A percentile compares a stretch with the other conserved stretches of the same genome.
Evolutionary conservation across 2,113 vertebrate genomes (phyloP).

Genomic region (Erpornis zantholeuca): DNA sequence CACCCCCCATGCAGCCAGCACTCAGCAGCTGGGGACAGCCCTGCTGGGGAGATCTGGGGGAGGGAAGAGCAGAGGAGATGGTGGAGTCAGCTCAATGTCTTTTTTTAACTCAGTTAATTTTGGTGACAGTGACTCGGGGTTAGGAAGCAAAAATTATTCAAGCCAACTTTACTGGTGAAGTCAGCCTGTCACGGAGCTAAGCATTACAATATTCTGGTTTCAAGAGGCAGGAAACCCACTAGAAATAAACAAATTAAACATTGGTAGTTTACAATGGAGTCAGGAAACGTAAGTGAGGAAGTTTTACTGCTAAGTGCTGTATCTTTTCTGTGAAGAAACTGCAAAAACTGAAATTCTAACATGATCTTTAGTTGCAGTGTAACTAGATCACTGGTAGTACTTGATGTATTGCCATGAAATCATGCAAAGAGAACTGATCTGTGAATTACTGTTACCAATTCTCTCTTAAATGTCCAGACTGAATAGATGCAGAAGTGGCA

Average conservation of each 20-base stretch:
- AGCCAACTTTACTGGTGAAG: neutral
- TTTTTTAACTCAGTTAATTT: neutral
- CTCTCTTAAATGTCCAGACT: neutral
- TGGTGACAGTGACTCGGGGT: neutral
- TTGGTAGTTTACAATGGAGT: neutral
- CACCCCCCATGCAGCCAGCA: neutral
- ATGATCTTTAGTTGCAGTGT: neutral
- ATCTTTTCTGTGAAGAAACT: neutral
- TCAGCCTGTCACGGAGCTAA: neutral
- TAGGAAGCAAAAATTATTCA: neutral
- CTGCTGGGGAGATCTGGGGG: neutral
- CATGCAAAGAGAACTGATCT: neutral
- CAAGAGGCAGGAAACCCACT: neutral
- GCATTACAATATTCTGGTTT: neutral
- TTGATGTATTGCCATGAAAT: neutral
- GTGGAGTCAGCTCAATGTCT: neutral
- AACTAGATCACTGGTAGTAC: neutral
- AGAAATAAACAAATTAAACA: neutral
- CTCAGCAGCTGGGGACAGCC: neutral
- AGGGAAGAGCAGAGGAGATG: neutral
- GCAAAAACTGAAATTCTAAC: neutral
- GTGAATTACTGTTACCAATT: neutral
- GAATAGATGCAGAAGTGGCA: neutral
- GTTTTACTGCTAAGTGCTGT: neutral
- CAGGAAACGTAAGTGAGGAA: neutral